Evolutionary conservation across 2,888 invertebrate genomes (phyloP).

Genomic region (Macrophya alboannulata): DNA sequence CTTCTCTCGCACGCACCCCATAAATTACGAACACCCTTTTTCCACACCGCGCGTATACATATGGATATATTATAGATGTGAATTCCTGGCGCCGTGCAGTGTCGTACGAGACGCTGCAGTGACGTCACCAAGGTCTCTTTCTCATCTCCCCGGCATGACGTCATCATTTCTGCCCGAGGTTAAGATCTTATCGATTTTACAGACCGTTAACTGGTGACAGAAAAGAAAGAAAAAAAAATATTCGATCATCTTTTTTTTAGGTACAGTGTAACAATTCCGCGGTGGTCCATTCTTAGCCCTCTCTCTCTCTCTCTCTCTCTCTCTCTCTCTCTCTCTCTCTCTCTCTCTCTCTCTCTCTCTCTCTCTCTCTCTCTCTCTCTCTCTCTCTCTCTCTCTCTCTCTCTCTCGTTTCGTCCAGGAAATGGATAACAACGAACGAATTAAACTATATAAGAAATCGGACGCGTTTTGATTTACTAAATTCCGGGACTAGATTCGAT

Average conservation of each 20-base stretch:
- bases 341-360: too few species aligned
- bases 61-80: neutral
- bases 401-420: too few species aligned
- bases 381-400: too few species aligned
- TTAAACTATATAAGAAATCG: neutral
- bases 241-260: neutral
- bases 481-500: neutral
- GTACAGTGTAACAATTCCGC: neutral
- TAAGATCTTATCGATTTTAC: conserved; percentile 17
- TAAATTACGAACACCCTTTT: conserved; percentile 64
- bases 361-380: too few species aligned
- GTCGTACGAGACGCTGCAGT: conserved; percentile 6
- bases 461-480: neutral
- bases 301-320: too few species aligned
- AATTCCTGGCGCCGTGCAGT: conserved; percentile 38
- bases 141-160: neutral
- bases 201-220: conserved; percentile 36
- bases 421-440: neutral
- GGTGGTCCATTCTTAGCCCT: too few species aligned
- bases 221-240: neutral
- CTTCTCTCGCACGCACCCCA: conserved; percentile 65
- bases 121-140: neutral
- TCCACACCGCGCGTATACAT: neutral
- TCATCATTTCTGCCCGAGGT: conserved; percentile 40
- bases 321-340: too few species aligned